Evolutionary conservation across 2,888 invertebrate genomes (phyloP).

Genomic region (Bhutanitis thaidina): DNA sequence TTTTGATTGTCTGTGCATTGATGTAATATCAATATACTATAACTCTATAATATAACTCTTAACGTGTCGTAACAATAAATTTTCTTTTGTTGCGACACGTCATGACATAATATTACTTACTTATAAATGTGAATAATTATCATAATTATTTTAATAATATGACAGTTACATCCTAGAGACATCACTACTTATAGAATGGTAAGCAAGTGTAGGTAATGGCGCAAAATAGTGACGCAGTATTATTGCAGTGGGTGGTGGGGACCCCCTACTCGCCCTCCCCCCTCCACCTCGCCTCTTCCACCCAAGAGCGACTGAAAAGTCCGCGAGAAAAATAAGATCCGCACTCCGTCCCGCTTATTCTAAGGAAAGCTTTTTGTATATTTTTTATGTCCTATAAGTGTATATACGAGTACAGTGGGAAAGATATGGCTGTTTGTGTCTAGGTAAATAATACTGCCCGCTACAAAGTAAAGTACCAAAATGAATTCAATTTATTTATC

Average conservation of each 20-base stretch:
- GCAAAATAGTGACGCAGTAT: conserved; percentile 82
- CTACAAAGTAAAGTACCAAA: not conserved
- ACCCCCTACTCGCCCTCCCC: conserved; percentile 40
- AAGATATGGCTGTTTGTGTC: conserved; percentile 25
- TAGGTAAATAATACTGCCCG: conserved; percentile 45
- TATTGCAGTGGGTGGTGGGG: conserved; percentile 74
- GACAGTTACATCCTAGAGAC: conserved; percentile 53
- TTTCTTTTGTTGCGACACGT: too few relatives aligned
- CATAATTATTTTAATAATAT: conserved; percentile 13
- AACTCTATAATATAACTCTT: too few relatives aligned
- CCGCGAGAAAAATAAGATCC: conserved; percentile 80
- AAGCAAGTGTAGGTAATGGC: conserved; percentile 81
- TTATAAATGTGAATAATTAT: conserved; percentile 7
- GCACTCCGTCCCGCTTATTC: conserved; percentile 78
- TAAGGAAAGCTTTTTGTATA: conserved; percentile 72
- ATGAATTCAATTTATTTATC: too few relatives aligned
- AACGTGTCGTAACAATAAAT: too few relatives aligned
- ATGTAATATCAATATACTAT: too few relatives aligned
- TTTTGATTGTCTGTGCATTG: too few relatives aligned
- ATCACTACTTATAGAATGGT: conserved; percentile 77
- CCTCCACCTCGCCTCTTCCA: conserved; percentile 39
- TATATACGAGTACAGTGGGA: conserved; percentile 20
- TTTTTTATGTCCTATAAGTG: conserved; percentile 60
- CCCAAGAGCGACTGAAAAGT: conserved; percentile 77
- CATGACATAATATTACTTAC: not conserved